Evolutionary conservation across 2,113 vertebrate species (phyloP), one percentile per base, ranked within the genome.

Genomic region (Etia nguti): DNA sequence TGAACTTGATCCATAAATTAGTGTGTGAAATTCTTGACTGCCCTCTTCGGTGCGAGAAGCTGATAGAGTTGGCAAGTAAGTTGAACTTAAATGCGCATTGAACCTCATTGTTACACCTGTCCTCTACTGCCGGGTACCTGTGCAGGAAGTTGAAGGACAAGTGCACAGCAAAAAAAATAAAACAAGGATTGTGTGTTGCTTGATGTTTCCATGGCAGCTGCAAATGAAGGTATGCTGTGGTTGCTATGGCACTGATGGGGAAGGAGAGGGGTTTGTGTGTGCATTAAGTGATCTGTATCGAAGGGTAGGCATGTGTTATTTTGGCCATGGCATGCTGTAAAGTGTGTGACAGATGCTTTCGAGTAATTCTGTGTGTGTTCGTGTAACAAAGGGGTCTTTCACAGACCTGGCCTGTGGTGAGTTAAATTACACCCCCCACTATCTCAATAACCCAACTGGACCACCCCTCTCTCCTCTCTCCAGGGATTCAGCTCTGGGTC

Each of bases 201-300:
- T 85, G 38, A 91, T 87, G 95, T 96, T 93, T 95, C 92, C 95
- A 95, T 95, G 93, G 94, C 93, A 95, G 95, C 95, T 87, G 86
- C 80, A 88, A 91, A 87, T 84, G 73, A 87, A 92, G 88, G 89
- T 85, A 94, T 94, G 90, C 75, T 90, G 81, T 54, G 26, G 94
- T 95, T 95, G 90, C 95, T 82, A 95, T 95, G 96, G 90, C 89
- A 81, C 88, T 90, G 73, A 79, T 65, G 36, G 48, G 22, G 43
- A 20, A 50, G 79, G 10, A 52, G 55, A 6, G n/a, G 55, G 26
- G 22, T 62, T 29, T 65, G 65, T 75, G 57, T 46, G 59, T 75
- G 48, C 20, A 48, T 79, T 70, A 75, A 48, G 43, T 54, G 79
- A 60, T 88, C 31, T 86, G 52, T 83, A 60, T 7, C 16, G 11